Conservation (phyloP, 2,888 invertebrate species). For the Allolobophora icterica region DNA sequence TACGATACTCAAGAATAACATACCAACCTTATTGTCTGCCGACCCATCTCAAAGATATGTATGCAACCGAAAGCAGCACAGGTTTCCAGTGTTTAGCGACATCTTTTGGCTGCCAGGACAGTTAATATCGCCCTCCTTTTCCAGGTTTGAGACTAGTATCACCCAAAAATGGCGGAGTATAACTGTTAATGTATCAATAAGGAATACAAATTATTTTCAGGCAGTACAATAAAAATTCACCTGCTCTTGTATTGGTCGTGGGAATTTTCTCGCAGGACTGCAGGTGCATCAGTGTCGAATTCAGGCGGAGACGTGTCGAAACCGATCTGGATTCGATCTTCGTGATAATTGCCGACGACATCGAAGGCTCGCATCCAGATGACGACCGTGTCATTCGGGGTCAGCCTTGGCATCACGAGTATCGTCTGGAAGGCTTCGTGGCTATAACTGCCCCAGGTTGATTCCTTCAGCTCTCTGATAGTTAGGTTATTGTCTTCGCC, state of each 20-base stretch:
- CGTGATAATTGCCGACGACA: background rate
- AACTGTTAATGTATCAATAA: too few species aligned
- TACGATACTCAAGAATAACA: too few species aligned
- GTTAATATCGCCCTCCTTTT: too few species aligned
- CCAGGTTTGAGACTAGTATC: too few species aligned
- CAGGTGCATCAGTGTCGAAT: background rate
- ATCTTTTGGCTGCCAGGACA: too few species aligned
- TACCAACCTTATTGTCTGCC: too few species aligned
- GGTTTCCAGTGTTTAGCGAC: too few species aligned
- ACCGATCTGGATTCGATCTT: background rate
- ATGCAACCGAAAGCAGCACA: too few species aligned
- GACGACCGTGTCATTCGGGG: background rate
- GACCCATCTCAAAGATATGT: too few species aligned
- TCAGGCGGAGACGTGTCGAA: conserved; percentile 5
- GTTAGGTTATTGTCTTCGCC: background rate
- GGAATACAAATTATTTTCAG: background rate
- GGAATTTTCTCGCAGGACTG: background rate
- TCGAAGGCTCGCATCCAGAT: conserved; percentile 11
- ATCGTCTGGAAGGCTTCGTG: background rate
- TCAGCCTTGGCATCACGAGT: conserved; percentile 7
- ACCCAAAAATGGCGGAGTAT: too few species aligned
- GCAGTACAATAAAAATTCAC: background rate
- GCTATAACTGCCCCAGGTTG: background rate
- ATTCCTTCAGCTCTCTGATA: background rate
- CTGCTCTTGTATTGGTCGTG: background rate